Conservation (phyloP, 2,888 invertebrate genomes). For the Hartigia nigra region DNA sequence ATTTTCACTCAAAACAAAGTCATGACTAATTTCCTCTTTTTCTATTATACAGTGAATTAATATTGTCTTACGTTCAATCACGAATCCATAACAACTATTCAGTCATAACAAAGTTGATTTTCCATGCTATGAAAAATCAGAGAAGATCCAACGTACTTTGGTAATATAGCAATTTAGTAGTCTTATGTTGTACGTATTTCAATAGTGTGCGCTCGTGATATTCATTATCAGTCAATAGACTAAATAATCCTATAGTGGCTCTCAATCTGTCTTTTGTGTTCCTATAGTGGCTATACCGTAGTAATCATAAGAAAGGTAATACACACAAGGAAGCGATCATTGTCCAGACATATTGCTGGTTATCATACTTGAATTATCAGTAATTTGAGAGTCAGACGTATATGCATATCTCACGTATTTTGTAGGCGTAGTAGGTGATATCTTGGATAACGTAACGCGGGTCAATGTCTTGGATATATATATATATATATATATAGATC, state of each 20-base stretch:
- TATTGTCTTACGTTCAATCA: background rate
- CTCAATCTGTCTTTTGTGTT: background rate
- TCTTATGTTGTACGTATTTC: background rate
- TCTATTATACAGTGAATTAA: background rate
- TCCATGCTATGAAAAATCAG: background rate
- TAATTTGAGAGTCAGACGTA: background rate
- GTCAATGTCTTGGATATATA: background rate
- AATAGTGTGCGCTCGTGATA: background rate
- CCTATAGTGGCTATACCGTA: background rate
- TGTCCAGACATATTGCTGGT: background rate
- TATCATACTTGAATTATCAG: background rate
- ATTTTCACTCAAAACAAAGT: background rate
- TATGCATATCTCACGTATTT: background rate
- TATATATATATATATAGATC: background rate
- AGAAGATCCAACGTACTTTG: background rate
- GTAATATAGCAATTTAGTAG: background rate
- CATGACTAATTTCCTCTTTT: background rate
- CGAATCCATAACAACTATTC: background rate
- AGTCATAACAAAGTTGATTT: background rate
- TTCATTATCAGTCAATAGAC: conserved; percentile 8
- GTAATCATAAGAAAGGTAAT: background rate
- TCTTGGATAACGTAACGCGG: background rate
- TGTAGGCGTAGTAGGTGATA: background rate
- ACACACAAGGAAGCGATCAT: background rate
- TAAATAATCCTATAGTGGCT: conserved; percentile 16